A percentile compares a stretch with the other conserved stretches of the same genome.
phyloP scores from a whole-genome alignment of 1,140 invertebrate genomes.

The Formica selysi region DNA sequence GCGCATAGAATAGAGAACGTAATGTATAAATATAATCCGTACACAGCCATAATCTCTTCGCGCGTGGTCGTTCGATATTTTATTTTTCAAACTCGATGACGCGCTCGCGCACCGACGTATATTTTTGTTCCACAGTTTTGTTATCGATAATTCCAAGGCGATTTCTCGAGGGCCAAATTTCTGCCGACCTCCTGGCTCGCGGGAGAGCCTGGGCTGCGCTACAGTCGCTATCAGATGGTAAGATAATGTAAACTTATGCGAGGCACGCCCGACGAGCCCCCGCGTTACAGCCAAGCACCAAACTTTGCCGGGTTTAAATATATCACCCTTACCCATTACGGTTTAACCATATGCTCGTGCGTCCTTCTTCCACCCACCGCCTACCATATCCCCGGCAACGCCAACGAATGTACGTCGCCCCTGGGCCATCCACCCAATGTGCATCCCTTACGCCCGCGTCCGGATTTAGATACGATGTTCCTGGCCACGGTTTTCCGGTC shows the following conservation, averaged over 20 bases:
- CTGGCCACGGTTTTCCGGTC: not conserved
- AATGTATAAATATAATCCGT: conserved; percentile 3
- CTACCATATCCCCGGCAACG: not conserved
- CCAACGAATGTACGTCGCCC: conserved; percentile 62
- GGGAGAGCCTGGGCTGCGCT: conserved; percentile 67
- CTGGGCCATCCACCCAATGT: conserved; percentile 56
- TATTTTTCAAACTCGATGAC: not conserved
- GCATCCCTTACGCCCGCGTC: conserved; percentile 73
- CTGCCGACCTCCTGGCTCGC: conserved; percentile 70
- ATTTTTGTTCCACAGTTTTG: not conserved
- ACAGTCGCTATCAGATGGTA: conserved; percentile 84
- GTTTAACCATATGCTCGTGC: conserved; percentile 84
- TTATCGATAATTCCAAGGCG: conserved; percentile 38
- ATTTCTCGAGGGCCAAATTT: conserved; percentile 71
- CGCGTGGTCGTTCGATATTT: not conserved
- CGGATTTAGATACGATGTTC: conserved; percentile 76
- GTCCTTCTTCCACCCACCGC: conserved; percentile 34
- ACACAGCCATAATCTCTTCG: not conserved
- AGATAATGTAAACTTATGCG: conserved; percentile 87
- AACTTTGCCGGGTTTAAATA: conserved; percentile 86
- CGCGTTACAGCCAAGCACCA: conserved; percentile 76
- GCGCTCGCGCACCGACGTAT: not conserved
- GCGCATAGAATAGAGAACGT: not conserved
- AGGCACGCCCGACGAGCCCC: conserved; percentile 82
- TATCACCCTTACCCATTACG: conserved; percentile 83